Evolutionary conservation across 2,797 vertebrate genomes (phyloP), one percentile per base, ranked within the genome.

Genomic region (Valencia hispanica): DNA sequence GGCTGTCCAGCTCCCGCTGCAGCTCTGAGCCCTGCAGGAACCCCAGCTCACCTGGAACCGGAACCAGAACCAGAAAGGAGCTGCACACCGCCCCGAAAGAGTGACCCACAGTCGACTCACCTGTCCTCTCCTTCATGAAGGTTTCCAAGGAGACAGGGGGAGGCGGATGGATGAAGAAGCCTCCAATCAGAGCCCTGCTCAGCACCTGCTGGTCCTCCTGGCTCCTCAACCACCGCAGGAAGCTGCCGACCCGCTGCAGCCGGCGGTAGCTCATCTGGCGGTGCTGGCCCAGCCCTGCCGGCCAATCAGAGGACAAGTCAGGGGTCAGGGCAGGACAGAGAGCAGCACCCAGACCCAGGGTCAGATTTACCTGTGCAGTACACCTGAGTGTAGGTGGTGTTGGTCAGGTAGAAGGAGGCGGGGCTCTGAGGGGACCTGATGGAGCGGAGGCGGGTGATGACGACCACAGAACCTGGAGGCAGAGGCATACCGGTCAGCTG

Each of bases 11-110:
- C 77, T 93, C 92, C 69, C 90, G 79, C 70, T 91, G 89, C 82
- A 96, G 84, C 91, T 95, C 95, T 41, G 79, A 87, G 76, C 94
- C 95, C 61, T 80, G 91, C 32, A 95, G 82, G 70, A 96, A 85
- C 20, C 83, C 89, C 0, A 87, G 82, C 20, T 88, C 89, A 36
- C 92, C 94, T 95, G 17, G 36, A 10, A 14, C 22, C 32, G 5
- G 47, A 12, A 32, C 43, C 45, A 48, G 45, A 30, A 50, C 5
- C 47, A 11, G 9, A 22, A 34, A 32, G 41, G 63, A 22, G 50
- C 55, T 32, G 55, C 1, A 17, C 41, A 14, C 22, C 55, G 5
- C 2, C 1, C 53, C 5, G 25, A n/a, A n/a, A n/a, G n/a, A n/a
- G n/a, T n/a, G 14, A 2, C 17, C 18, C 1, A 7, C 5, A 1